A percentile compares a stretch with the other conserved stretches of the same genome.
phyloP scores from a whole-genome alignment of 2,888 invertebrate species.

The Xestobium rufovillosum region DNA sequence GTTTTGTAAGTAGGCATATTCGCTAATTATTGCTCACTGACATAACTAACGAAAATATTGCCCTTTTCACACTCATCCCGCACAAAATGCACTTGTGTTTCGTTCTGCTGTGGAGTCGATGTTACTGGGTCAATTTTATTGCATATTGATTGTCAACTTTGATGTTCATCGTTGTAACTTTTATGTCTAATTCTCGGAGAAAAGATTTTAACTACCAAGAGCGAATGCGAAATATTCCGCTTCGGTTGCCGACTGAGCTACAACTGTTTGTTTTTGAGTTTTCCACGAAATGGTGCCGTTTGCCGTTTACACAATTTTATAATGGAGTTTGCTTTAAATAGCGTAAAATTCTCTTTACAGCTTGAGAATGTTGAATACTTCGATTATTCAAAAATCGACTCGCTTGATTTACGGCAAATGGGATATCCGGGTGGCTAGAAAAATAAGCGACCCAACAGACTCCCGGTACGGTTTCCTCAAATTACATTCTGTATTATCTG shows the following conservation, averaged over 20 bases:
- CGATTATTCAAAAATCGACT: conserved; percentile 1
- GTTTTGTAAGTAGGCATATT: background rate
- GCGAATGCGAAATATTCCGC: conserved; percentile 4
- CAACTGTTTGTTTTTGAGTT: too few relatives aligned
- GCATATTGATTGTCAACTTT: conserved; percentile 4
- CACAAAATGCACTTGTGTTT: conserved; percentile 5
- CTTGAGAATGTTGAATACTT: background rate
- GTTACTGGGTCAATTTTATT: conserved; percentile 3
- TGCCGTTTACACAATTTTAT: too few relatives aligned
- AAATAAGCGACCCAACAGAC: conserved; percentile 1
- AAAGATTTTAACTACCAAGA: conserved; percentile 2
- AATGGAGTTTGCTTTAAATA: conserved; percentile 8
- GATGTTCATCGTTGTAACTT: background rate
- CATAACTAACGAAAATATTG: background rate
- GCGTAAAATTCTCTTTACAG: conserved; percentile 9
- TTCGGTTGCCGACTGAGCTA: conserved; percentile 3
- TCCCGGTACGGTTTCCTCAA: conserved; percentile 4
- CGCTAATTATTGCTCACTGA: background rate
- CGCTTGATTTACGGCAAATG: background rate
- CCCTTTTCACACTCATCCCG: conserved; percentile 3
- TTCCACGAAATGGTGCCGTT: too few relatives aligned
- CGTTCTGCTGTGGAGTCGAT: background rate
- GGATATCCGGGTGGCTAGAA: conserved; percentile 6
- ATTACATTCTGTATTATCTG: background rate
- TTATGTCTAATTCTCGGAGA: background rate